Base-by-base conservation (phyloP, 2,888 invertebrate genomes). In the Eupeodes latifasciatus region DNA sequence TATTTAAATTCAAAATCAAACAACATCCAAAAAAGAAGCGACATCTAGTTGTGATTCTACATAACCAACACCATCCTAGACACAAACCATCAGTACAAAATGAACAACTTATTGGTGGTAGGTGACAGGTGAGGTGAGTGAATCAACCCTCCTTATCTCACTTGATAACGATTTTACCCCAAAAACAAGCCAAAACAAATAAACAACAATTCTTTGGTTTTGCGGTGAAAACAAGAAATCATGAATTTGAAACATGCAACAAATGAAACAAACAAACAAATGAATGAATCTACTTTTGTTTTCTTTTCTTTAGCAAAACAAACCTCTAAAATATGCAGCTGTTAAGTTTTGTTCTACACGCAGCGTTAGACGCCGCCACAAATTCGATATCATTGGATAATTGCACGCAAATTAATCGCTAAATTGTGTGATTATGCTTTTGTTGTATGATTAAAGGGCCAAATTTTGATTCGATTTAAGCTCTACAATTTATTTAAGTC, bases 291-390 rank as follows among this genome's bases (percentile, higher is more conserved):
- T 49, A 71, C 57, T 44, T 69, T 61, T 59, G n/a, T 51, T 61
- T 67, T 40, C 40, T 40, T 59, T 59, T 27, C 27, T 3, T 27
- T 27, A 3, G 81, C 77, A 75, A 89, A 90, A 92, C 93, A 91
- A 92, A 96, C 96, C 95, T 95, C 94, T 95, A 92, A 96, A 96
- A 92, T 96, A 96, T 74, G 95, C 93, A 90, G 95, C 95, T 57
- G 96, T 96, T 85, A 96, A 92, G 91, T 94, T 94, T 92, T 95
- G 95, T 75, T 95, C 94, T 89, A 96, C 92, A 92, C 94, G 93
- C 90, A 94, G 94, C 71, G 96, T 95, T 92, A 96, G 93, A 85
- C 94, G 94, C 92, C 94, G 95, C 91, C 95, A 95, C 89, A 94
- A 92, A 91, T 94, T 94, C 91, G 95, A 94, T 90, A 95, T 94